A percentile compares a stretch with the other conserved stretches of the same genome.
Evolutionary conservation across 2,113 vertebrate genomes (phyloP).

Genomic region (Atractosteus spatula): DNA sequence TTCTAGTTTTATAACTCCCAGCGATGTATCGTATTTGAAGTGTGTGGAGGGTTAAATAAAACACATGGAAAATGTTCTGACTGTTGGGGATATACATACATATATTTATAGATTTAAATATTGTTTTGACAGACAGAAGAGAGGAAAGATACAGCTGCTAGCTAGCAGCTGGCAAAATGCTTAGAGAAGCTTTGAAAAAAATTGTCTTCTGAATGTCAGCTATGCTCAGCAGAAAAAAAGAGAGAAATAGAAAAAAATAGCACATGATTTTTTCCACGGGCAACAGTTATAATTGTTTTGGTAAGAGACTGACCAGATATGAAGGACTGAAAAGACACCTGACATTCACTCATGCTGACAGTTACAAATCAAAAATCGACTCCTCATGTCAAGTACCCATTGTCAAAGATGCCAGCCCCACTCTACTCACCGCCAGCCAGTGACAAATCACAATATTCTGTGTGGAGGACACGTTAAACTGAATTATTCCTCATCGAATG

Average conservation of each 20-base stretch:
- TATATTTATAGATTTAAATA: constrained; percentile 36
- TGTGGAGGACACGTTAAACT: no score
- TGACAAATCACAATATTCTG: no score
- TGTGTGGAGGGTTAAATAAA: constrained; percentile 4
- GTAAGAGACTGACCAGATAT: background rate
- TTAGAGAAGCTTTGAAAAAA: background rate
- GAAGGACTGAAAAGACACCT: background rate
- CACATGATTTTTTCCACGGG: background rate
- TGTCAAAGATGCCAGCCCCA: no score
- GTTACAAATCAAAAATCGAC: background rate
- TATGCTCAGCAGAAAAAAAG: background rate
- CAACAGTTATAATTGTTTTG: background rate
- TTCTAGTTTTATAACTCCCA: no score
- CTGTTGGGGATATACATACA: constrained; percentile 20
- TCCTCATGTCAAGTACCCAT: background rate
- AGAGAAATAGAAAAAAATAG: background rate
- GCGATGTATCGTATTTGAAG: no score
- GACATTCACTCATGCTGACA: background rate
- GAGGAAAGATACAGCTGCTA: constrained; percentile 34
- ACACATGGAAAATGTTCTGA: constrained; percentile 12
- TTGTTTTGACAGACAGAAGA: constrained; percentile 33
- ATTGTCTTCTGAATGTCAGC: background rate
- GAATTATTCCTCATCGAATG: no score
- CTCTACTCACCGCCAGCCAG: no score
- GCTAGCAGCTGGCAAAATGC: background rate